phyloP scores from a whole-genome alignment of 2,113 vertebrate genomes.

The Xiphorhynchus elegans region DNA sequence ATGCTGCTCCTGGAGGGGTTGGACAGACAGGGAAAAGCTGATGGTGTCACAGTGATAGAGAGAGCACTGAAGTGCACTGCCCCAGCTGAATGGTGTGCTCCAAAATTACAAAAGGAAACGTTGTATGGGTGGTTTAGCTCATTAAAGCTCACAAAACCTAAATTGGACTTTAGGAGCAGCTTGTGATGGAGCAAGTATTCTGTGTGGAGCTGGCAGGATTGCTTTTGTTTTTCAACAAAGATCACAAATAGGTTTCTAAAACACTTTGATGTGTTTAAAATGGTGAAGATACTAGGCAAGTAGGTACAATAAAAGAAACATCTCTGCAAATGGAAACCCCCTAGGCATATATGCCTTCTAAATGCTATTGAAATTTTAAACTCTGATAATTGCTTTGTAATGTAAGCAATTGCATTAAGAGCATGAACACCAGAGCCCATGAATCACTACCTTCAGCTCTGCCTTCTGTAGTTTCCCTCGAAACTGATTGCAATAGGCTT shows the following conservation, averaged over 20 bases:
- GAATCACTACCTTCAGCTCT: background rate
- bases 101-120: background rate
- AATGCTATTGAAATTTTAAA: conserved; percentile 39
- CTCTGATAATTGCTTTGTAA: conserved; percentile 37
- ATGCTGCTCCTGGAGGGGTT: background rate
- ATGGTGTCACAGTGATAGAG: background rate
- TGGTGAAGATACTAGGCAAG: background rate
- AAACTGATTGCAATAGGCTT: background rate
- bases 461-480: background rate
- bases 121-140: background rate
- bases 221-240: conserved; percentile 29
- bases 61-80: background rate
- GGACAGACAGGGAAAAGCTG: background rate
- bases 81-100: background rate
- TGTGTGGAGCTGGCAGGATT: background rate
- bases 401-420: conserved; percentile 34
- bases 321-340: conserved; percentile 12
- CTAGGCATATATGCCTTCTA: background rate
- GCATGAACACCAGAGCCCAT: background rate
- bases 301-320: conserved; percentile 39
- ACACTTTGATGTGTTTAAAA: background rate
- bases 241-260: conserved; percentile 1
- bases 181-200: fast-evolving
- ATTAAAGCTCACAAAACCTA: background rate
- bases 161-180: background rate